These are phyloP conservation scores for Chydorus sphaericus DNA, from an alignment of 2,888 invertebrate genomes.

Conservation along the genomic window DNA sequence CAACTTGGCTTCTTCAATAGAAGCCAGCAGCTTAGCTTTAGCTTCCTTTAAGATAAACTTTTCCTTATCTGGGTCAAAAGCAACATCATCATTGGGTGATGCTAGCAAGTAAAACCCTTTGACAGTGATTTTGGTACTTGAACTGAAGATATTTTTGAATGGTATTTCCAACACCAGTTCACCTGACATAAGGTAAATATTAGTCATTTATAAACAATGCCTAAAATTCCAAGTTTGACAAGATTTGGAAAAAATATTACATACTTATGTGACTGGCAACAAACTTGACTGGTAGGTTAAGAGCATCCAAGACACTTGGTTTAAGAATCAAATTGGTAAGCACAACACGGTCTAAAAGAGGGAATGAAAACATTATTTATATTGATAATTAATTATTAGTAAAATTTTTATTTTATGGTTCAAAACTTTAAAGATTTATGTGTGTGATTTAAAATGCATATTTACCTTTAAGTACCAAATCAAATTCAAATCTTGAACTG, in stretches of 20 bases:
- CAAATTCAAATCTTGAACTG: too few relatives aligned
- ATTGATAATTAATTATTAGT: too few relatives aligned
- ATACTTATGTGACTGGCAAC: slow-evolving; percentile 80
- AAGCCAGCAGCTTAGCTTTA: slow-evolving; percentile 62
- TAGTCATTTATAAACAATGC: neutral
- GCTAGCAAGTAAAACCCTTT: slow-evolving; percentile 80
- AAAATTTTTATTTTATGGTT: too few relatives aligned
- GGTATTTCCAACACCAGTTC: slow-evolving; percentile 90
- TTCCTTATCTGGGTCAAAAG: slow-evolving; percentile 75
- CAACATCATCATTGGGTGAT: slow-evolving; percentile 70
- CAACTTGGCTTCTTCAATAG: slow-evolving; percentile 64
- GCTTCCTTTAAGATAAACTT: slow-evolving; percentile 54
- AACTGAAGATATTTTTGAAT: slow-evolving; percentile 91
- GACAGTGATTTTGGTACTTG: slow-evolving; percentile 79
- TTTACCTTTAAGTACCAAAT: too few relatives aligned
- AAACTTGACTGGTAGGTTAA: slow-evolving; percentile 88
- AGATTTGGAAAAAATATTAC: too few relatives aligned
- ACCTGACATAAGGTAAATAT: slow-evolving; percentile 37
- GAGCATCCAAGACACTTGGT: slow-evolving; percentile 74
- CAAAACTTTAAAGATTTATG: too few relatives aligned
- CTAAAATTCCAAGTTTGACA: too few relatives aligned
- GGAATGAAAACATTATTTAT: too few relatives aligned
- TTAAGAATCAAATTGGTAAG: slow-evolving; percentile 76
- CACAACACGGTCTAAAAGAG: too few relatives aligned
- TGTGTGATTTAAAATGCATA: too few relatives aligned